These are phyloP conservation scores for Micromesistius poutassou DNA, from an alignment of 2,797 vertebrate species.

Conservation along the genomic window DNA sequence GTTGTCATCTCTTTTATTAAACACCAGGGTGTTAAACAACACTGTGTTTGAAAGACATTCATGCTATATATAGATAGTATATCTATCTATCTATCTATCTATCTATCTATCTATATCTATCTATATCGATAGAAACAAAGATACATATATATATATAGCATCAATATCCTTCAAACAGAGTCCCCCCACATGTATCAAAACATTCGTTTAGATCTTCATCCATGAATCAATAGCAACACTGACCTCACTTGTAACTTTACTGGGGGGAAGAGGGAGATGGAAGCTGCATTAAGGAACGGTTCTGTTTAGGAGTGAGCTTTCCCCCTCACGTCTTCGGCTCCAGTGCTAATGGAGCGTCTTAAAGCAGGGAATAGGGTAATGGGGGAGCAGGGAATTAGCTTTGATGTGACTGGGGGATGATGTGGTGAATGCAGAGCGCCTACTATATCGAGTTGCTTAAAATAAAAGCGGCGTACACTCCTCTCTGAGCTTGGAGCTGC, in stretches of 20 bases:
- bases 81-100: too few species aligned
- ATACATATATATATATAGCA: too few species aligned
- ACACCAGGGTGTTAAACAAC: too few species aligned
- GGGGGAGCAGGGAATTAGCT: slow-evolving; percentile 37
- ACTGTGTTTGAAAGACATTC: background rate
- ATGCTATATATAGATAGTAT: background rate
- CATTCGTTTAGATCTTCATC: background rate
- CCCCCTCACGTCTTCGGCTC: slow-evolving; percentile 13
- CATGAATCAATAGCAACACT: slow-evolving; percentile 17
- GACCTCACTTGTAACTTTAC: slow-evolving; percentile 46
- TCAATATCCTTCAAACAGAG: too few species aligned
- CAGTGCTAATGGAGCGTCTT: slow-evolving; percentile 51
- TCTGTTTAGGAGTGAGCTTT: slow-evolving; percentile 3
- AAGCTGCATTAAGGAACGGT: slow-evolving; percentile 54
- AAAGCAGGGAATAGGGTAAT: slow-evolving; percentile 31
- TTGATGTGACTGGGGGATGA: slow-evolving; percentile 37
- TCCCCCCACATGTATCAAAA: background rate
- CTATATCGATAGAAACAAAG: too few species aligned
- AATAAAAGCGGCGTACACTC: slow-evolving; percentile 44
- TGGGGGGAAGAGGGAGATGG: slow-evolving; percentile 9
- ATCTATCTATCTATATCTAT: too few species aligned
- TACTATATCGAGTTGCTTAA: slow-evolving; percentile 37
- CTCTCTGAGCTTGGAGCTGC: background rate
- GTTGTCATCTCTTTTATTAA: background rate
- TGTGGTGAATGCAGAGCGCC: slow-evolving; percentile 5